phyloP scores from a whole-genome alignment of 2,113 vertebrate genomes.

The Aramus guarauna region DNA sequence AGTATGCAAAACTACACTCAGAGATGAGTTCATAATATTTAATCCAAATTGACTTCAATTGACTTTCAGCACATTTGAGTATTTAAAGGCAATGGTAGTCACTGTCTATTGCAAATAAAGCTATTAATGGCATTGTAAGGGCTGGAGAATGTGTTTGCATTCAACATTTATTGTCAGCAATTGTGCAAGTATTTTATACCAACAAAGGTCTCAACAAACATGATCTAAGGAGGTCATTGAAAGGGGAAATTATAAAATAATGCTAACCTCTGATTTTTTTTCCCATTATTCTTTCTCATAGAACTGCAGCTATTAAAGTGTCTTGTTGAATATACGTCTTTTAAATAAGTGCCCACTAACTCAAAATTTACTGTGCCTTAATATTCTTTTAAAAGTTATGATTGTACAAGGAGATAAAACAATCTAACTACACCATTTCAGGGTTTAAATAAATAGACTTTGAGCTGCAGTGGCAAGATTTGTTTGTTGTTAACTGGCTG shows the following conservation, averaged over 20 bases:
- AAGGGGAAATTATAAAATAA: slow-evolving; percentile 7
- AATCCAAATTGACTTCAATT: neutral
- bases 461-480: neutral
- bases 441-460: neutral
- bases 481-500: neutral
- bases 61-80: neutral
- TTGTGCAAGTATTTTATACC: neutral
- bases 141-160: neutral
- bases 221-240: neutral
- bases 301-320: slow-evolving; percentile 16
- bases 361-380: neutral
- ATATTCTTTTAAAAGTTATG: neutral
- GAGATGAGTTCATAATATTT: neutral
- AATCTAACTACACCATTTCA: neutral
- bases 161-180: neutral
- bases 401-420: neutral
- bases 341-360: neutral
- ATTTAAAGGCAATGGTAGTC: neutral
- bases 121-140: neutral
- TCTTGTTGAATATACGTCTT: neutral
- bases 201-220: neutral
- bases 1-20: neutral
- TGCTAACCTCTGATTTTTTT: neutral
- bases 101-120: slow-evolving; percentile 9
- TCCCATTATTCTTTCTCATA: neutral